A percentile compares a stretch with the other conserved stretches of the same genome.
phyloP scores from a whole-genome alignment of 2,888 invertebrate genomes.

The Pocota personata region DNA sequence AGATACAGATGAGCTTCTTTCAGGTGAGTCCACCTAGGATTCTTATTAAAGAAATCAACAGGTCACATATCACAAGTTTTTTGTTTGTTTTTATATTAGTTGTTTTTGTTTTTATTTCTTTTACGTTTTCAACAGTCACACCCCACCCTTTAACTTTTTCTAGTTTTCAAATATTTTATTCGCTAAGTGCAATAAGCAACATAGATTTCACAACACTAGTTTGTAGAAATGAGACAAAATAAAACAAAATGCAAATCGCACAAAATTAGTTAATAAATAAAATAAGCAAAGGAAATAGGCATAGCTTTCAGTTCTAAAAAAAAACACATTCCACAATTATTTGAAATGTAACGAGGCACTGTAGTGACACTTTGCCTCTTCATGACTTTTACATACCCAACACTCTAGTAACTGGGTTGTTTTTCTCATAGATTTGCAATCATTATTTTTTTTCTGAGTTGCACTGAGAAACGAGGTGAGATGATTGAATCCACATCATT shows the following conservation, averaged over 20 bases:
- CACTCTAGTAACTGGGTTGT: neutral
- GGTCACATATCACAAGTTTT: neutral
- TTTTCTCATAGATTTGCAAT: neutral
- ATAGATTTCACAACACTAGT: neutral
- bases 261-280: neutral
- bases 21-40: slow-evolving; percentile 15
- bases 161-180: neutral
- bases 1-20: neutral
- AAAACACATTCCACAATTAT: neutral
- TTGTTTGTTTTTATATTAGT: neutral
- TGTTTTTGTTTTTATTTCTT: neutral
- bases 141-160: neutral
- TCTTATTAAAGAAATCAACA: neutral
- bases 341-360: neutral
- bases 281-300: slow-evolving; percentile 16
- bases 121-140: neutral
- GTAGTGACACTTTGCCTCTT: neutral
- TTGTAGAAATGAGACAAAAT: neutral
- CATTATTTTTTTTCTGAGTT: neutral
- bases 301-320: slow-evolving; percentile 16
- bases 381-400: neutral
- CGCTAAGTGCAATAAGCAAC: neutral
- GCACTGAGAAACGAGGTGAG: neutral
- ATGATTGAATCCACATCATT: no score
- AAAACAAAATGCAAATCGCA: neutral